These are phyloP conservation scores for Merodon equestris DNA, from an alignment of 2,888 invertebrate genomes.

Conservation along the genomic window DNA sequence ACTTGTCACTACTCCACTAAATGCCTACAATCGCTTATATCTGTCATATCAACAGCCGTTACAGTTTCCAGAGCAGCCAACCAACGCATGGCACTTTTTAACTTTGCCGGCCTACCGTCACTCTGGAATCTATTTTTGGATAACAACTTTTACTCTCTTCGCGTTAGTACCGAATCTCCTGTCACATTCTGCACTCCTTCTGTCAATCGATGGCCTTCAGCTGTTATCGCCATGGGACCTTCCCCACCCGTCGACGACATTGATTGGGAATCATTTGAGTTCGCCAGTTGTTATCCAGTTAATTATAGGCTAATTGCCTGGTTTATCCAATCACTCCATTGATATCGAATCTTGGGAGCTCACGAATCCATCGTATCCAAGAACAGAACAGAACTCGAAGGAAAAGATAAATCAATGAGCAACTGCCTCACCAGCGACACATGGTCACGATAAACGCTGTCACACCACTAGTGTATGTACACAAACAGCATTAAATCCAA, in stretches of 20 bases:
- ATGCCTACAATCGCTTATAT: slow-evolving; percentile 17
- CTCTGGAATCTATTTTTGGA: too few relatives aligned
- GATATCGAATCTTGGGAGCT: slow-evolving; percentile 25
- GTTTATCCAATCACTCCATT: slow-evolving; percentile 41
- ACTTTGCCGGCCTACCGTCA: slow-evolving; percentile 18
- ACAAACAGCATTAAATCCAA: too few relatives aligned
- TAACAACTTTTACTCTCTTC: slow-evolving; percentile 35
- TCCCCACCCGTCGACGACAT: slow-evolving; percentile 27
- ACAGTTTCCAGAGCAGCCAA: slow-evolving; percentile 9
- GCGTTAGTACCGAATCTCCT: slow-evolving; percentile 3
- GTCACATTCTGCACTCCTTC: slow-evolving; percentile 2
- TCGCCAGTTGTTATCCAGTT: slow-evolving; percentile 23
- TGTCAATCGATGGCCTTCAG: slow-evolving; percentile 46
- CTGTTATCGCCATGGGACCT: slow-evolving; percentile 23
- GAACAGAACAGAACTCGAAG: slow-evolving; percentile 49
- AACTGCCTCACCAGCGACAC: slow-evolving; percentile 35
- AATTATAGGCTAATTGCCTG: slow-evolving; percentile 62
- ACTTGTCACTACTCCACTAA: slow-evolving; percentile 5
- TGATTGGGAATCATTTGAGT: background rate
- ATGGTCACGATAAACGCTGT: slow-evolving; percentile 38
- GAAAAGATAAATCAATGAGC: slow-evolving; percentile 33
- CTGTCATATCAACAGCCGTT: slow-evolving; percentile 35
- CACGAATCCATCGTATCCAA: slow-evolving; percentile 24
- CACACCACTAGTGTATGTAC: too few relatives aligned
- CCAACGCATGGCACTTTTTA: slow-evolving; percentile 30